Base-by-base conservation (phyloP, 2,113 vertebrate species). In the Perccottus glenii region DNA sequence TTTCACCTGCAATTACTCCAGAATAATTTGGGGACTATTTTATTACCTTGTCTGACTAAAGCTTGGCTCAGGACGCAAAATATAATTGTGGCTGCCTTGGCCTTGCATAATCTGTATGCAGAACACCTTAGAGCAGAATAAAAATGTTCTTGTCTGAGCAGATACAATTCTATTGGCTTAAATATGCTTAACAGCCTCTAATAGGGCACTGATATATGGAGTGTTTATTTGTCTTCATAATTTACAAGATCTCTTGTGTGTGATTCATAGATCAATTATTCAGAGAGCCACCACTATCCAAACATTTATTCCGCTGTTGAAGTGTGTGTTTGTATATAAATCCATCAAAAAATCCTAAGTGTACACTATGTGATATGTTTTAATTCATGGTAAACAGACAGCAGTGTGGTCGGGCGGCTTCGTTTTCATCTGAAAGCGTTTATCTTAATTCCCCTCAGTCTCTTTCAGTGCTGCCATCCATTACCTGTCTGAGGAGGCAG, bases 391-490 rank as follows among this genome's bases (percentile, higher is more conserved):
- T 85, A 80, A 84, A 70, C 80, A 85, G 89, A 88, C 86, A 88
- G 86, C 77, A 1, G 40, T 66, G 67, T 46, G 8, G 57, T 53
- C 6, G 33, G 75, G 81, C 77, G 60, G 75, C 68, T 83, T 87
- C 43, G 80, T 80, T 84, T 19, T 86, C 84, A 88, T 87, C 86
- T 82, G 77, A 70, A 81, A 71, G 74, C 87, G 84, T 91, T 91
- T 88, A 91, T 91, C 89, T 91, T 87, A 84, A 91, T 91, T 88
- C 86, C 77, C 80, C 74, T 87, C 82, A 83, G 84, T 88, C 73
- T 86, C 85, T 85, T 87, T 87, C 59, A 75, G 77, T 64, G 78
- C 42, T 11, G 44, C 71, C 82, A 86, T 89, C 84, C 77, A 89
- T 89, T 86, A 86, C 72, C 75, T 77, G 87, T 89, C 81, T 73